Evolutionary conservation across 2,888 invertebrate species (phyloP).

Genomic region (Parnassius orleans): DNA sequence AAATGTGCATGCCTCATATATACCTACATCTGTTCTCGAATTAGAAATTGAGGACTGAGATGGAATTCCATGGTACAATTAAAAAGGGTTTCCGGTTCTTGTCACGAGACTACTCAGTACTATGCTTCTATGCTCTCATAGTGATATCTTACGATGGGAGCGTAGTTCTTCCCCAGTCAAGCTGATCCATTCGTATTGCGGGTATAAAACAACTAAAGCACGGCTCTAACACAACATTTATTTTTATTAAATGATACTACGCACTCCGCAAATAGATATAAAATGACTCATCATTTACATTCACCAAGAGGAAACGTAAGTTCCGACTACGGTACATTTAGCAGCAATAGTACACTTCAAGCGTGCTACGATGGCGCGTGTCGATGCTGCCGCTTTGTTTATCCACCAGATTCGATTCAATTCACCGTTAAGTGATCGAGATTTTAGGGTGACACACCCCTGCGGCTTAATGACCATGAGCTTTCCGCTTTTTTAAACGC

Average conservation of each 20-base stretch:
- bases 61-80: too few species aligned
- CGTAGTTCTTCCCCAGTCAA: too few species aligned
- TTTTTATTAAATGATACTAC: constrained; percentile 1
- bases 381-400: constrained; percentile 64
- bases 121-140: too few species aligned
- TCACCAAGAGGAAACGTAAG: constrained; percentile 56
- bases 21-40: too few species aligned
- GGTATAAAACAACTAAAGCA: too few species aligned
- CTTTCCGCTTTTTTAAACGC: constrained; percentile 62
- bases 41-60: too few species aligned
- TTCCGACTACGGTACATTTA: constrained; percentile 75
- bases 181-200: too few species aligned
- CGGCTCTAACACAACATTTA: neutral
- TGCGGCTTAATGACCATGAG: constrained; percentile 43
- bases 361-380: constrained; percentile 57
- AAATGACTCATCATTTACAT: constrained; percentile 33
- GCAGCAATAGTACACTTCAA: constrained; percentile 56
- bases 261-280: constrained; percentile 26
- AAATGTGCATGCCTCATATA: too few species aligned
- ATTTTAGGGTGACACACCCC: constrained; percentile 54
- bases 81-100: too few species aligned
- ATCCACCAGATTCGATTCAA: constrained; percentile 65
- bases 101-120: too few species aligned
- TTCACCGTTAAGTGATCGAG: constrained; percentile 68
- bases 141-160: too few species aligned